These are phyloP conservation scores for Pampus argenteus DNA, from an alignment of 2,797 vertebrate genomes.

Conservation along the genomic window DNA sequence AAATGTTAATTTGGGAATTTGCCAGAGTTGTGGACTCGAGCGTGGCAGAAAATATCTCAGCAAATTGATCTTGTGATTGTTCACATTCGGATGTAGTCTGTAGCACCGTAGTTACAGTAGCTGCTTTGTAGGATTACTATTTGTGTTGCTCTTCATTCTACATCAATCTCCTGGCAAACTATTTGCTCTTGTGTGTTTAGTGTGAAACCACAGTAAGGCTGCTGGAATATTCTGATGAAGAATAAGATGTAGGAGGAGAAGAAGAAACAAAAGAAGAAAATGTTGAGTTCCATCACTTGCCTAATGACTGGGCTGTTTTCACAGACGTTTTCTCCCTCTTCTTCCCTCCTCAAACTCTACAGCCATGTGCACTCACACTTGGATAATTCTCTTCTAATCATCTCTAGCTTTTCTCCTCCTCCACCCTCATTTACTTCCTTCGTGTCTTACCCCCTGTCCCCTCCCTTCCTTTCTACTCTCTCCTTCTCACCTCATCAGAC, in stretches of 20 bases:
- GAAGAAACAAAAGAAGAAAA: background rate
- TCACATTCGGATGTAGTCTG: background rate
- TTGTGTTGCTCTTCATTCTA: no score
- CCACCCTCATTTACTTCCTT: slow-evolving; percentile 73
- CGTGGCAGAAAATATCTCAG: background rate
- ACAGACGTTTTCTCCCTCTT: slow-evolving; percentile 22
- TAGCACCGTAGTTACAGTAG: background rate
- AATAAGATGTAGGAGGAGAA: background rate
- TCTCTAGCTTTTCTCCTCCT: slow-evolving; percentile 66
- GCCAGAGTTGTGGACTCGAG: background rate
- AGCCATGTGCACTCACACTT: slow-evolving; percentile 73
- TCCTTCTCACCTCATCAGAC: slow-evolving; percentile 80
- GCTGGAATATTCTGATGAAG: background rate
- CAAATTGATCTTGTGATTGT: background rate
- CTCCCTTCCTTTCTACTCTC: slow-evolving; percentile 47
- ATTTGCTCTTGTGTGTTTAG: no score
- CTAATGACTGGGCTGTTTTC: slow-evolving; percentile 36
- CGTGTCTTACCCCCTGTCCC: slow-evolving; percentile 28
- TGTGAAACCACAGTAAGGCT: background rate
- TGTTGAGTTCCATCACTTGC: slow-evolving; percentile 36
- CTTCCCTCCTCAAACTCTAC: slow-evolving; percentile 38
- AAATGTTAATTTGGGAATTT: background rate
- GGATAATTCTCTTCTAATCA: slow-evolving; percentile 82
- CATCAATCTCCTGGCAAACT: background rate
- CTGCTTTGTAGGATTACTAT: background rate